Evolutionary conservation across 2,113 vertebrate species (phyloP).

Genomic region (Morone chrysops): DNA sequence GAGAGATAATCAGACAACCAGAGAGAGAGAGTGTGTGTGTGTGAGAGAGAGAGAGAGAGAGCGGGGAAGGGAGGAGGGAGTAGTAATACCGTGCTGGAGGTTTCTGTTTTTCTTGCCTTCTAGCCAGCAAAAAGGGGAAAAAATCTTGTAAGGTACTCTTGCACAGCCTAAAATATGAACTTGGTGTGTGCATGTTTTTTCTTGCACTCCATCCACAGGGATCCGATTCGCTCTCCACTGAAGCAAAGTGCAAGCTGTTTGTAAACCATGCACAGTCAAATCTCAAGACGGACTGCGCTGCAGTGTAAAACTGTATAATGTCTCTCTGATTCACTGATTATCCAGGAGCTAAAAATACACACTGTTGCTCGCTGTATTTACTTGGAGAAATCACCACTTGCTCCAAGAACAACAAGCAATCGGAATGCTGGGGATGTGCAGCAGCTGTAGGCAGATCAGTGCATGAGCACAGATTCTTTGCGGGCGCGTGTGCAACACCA

Average conservation of each 20-base stretch:
- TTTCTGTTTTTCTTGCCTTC: conserved; percentile 57
- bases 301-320: conserved; percentile 64
- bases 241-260: conserved; percentile 61
- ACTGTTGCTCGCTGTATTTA: conserved; percentile 54
- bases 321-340: conserved; percentile 69
- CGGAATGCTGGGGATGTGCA: conserved; percentile 38
- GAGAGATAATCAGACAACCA: conserved; percentile 5
- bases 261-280: conserved; percentile 47
- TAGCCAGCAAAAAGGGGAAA: conserved; percentile 7
- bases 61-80: not conserved
- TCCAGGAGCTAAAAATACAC: conserved; percentile 59
- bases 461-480: conserved; percentile 56
- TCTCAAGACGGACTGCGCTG: conserved; percentile 33
- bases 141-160: conserved; percentile 45
- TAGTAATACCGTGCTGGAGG: conserved; percentile 39
- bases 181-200: conserved; percentile 52
- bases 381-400: conserved; percentile 54
- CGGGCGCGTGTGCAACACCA: conserved; percentile 39
- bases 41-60: not conserved
- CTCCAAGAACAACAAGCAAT: conserved; percentile 23
- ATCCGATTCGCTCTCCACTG: conserved; percentile 49
- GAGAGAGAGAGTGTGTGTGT: not conserved
- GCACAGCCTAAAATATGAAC: conserved; percentile 55
- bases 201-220: conserved; percentile 50
- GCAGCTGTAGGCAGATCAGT: conserved; percentile 64